Conservation (phyloP, 2,797 vertebrate species). For the Moxostoma hubbsi region DNA sequence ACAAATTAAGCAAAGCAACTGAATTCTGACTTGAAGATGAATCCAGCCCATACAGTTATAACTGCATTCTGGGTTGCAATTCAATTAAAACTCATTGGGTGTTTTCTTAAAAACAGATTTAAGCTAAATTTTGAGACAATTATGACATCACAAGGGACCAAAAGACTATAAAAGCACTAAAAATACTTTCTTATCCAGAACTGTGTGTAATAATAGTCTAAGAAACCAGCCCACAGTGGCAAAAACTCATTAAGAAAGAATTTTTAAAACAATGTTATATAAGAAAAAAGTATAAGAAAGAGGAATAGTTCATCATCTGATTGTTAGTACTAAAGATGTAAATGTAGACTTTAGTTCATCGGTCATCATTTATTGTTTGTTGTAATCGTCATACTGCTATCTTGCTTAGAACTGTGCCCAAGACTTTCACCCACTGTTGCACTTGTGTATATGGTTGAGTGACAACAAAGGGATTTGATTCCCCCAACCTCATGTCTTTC, state of each 20-base stretch:
- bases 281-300: neutral
- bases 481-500: no score
- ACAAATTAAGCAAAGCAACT: no score
- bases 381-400: no score
- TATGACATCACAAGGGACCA: neutral
- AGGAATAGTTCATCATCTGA: neutral
- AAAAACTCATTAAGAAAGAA: neutral
- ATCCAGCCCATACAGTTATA: no score
- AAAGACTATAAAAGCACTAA: neutral
- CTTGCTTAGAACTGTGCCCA: no score
- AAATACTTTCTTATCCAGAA: neutral
- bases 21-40: no score
- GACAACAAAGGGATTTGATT: no score
- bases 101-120: neutral
- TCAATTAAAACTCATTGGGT: neutral
- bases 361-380: neutral
- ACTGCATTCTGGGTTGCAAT: no score
- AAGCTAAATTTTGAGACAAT: neutral
- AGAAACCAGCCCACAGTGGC: neutral
- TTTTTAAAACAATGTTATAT: neutral
- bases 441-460: no score
- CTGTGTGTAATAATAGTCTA: neutral
- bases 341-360: neutral
- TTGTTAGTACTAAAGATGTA: neutral
- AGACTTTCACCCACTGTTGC: no score